These are phyloP conservation scores for Nipponacmea schrenckii DNA, from an alignment of 2,888 invertebrate species.

Conservation along the genomic window DNA sequence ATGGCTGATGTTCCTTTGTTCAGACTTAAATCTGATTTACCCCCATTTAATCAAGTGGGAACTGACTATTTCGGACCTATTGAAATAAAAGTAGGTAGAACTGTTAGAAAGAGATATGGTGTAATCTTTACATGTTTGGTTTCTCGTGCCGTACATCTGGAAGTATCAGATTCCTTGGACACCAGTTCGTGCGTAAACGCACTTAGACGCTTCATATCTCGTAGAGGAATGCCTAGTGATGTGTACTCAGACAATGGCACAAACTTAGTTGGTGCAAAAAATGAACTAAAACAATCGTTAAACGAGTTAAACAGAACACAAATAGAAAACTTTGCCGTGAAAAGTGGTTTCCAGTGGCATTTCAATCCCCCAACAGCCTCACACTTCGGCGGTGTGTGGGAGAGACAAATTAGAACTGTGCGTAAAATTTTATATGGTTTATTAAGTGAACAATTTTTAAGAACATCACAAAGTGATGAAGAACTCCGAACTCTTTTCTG, in stretches of 20 bases:
- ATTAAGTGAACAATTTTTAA: too few relatives aligned
- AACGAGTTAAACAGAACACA: not conserved
- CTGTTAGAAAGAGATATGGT: slow-evolving; percentile 42
- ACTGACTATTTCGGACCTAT: slow-evolving; percentile 49
- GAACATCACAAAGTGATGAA: slow-evolving; percentile 25
- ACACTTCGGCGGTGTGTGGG: slow-evolving; percentile 19
- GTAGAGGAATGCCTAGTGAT: slow-evolving; percentile 35
- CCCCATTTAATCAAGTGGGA: slow-evolving; percentile 41
- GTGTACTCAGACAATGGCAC: slow-evolving; percentile 41
- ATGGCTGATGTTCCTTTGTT: slow-evolving; percentile 43
- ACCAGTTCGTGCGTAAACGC: slow-evolving; percentile 44
- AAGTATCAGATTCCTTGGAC: slow-evolving; percentile 39
- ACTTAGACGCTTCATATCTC: slow-evolving; percentile 37
- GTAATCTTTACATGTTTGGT: slow-evolving; percentile 44
- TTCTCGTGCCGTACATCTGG: slow-evolving; percentile 41
- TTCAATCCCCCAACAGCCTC: slow-evolving; percentile 19
- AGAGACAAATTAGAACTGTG: slow-evolving; percentile 17
- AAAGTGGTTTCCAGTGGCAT: not conserved
- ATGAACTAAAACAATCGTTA: slow-evolving; percentile 31
- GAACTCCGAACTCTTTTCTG: slow-evolving; percentile 30
- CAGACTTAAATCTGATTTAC: slow-evolving; percentile 28
- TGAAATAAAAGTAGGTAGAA: slow-evolving; percentile 39
- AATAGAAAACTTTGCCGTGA: not conserved
- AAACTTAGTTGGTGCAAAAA: slow-evolving; percentile 45
- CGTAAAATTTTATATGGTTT: slow-evolving; percentile 9